phyloP scores from a whole-genome alignment of 2,113 vertebrate genomes.

The Nematolebias whitei region DNA sequence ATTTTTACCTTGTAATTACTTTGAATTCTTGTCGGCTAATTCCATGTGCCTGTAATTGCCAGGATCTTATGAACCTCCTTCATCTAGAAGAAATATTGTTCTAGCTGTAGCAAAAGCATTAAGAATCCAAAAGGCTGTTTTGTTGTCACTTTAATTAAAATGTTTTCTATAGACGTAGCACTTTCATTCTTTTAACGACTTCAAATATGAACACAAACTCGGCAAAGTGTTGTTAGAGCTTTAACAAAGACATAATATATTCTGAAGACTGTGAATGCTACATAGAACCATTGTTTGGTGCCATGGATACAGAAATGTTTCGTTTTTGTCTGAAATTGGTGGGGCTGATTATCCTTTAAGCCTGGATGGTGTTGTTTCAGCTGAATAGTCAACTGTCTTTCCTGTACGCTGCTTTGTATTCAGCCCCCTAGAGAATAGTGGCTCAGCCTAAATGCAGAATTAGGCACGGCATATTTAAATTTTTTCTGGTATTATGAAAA shows the following conservation, averaged over 20 bases:
- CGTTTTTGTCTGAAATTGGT: conserved; percentile 48
- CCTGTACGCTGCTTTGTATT: conserved; percentile 59
- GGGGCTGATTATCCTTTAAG: conserved; percentile 51
- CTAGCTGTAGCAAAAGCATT: conserved; percentile 10
- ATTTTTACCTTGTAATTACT: conserved; percentile 37
- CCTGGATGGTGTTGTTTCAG: conserved; percentile 58
- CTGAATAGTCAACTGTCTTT: conserved; percentile 65
- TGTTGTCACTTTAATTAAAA: conserved; percentile 25
- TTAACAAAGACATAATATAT: conserved; percentile 19
- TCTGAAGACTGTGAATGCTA: background rate
- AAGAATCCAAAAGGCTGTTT: conserved; percentile 1
- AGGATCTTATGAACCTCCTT: conserved; percentile 22
- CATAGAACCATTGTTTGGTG: conserved; percentile 11
- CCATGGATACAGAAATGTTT: conserved; percentile 15
- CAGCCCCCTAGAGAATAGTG: conserved; percentile 50
- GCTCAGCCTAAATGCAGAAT: conserved; percentile 62
- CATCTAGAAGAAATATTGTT: conserved; percentile 17
- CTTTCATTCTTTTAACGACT: conserved; percentile 13
- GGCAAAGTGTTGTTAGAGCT: conserved; percentile 1
- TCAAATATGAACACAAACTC: conserved; percentile 17
- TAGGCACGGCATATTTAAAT: conserved; percentile 63
- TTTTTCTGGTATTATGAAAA: conserved; percentile 31
- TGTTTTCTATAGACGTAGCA: conserved; percentile 7
- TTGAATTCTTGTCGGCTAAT: conserved; percentile 36
- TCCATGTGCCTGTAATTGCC: conserved; percentile 28